Evolutionary conservation across 2,888 invertebrate species (phyloP).

Genomic region (Dasysyrphus albostriatus): DNA sequence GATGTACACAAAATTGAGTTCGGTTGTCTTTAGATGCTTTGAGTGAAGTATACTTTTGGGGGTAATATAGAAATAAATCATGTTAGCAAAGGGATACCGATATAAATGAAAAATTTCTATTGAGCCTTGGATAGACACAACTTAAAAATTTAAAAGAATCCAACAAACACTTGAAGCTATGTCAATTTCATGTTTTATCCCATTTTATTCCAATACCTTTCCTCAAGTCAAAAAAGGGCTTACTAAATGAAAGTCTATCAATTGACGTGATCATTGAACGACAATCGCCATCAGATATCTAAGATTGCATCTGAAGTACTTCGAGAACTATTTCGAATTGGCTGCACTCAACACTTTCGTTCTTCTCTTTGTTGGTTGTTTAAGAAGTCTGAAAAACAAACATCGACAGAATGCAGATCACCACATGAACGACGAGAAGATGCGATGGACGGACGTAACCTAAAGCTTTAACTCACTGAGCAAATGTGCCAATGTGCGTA

Average conservation of each 20-base stretch:
- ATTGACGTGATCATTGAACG: slow-evolving; percentile 54
- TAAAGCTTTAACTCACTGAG: slow-evolving; percentile 71
- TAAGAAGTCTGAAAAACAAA: slow-evolving; percentile 33
- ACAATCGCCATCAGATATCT: slow-evolving; percentile 47
- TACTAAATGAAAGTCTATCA: slow-evolving; percentile 7
- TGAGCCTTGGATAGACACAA: background rate
- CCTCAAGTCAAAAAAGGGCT: background rate
- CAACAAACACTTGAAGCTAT: slow-evolving; percentile 33
- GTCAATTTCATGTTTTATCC: slow-evolving; percentile 57
- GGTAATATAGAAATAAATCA: slow-evolving; percentile 8
- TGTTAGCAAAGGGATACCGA: background rate
- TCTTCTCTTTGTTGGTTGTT: background rate
- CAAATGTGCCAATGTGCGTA: slow-evolving; percentile 75
- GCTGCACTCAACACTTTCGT: slow-evolving; percentile 23
- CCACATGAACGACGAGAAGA: slow-evolving; percentile 10
- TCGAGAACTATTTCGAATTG: slow-evolving; percentile 51
- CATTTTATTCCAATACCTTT: slow-evolving; percentile 25
- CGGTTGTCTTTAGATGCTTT: slow-evolving; percentile 43
- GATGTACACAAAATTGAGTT: slow-evolving; percentile 46
- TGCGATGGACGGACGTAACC: background rate
- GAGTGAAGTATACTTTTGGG: slow-evolving; percentile 16
- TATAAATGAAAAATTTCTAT: background rate
- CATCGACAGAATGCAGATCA: slow-evolving; percentile 61
- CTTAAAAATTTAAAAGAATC: background rate
- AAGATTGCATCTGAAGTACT: slow-evolving; percentile 60